Conservation (phyloP, 2,797 vertebrate genomes). For the Setipinna tenuifilis region DNA sequence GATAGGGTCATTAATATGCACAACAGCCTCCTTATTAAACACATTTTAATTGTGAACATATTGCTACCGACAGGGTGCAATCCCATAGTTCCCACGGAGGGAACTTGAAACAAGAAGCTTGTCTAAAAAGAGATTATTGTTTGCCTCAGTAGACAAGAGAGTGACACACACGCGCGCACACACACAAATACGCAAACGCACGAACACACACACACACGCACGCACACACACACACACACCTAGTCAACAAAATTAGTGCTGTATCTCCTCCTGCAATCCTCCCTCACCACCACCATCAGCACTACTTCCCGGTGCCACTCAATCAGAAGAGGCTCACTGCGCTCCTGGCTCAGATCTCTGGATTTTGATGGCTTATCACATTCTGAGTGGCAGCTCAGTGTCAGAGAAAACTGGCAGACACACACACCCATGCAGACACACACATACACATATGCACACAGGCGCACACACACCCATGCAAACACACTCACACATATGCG, state of each 20-base stretch:
- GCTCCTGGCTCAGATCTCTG: constrained; percentile 71
- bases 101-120: constrained; percentile 42
- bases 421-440: neutral
- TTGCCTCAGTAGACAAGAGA: constrained; percentile 47
- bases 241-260: constrained; percentile 77
- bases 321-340: constrained; percentile 52
- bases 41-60: constrained; percentile 61
- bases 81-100: constrained; percentile 39
- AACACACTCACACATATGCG: neutral
- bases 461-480: too few species aligned
- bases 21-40: constrained; percentile 61
- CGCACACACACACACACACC: constrained; percentile 51
- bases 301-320: constrained; percentile 47
- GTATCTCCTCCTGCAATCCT: constrained; percentile 55
- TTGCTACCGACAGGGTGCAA: constrained; percentile 50
- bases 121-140: constrained; percentile 44
- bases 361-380: constrained; percentile 74
- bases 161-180: neutral
- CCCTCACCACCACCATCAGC: constrained; percentile 60
- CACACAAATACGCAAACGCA: neutral
- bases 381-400: constrained; percentile 63
- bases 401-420: too few species aligned
- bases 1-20: constrained; percentile 60
- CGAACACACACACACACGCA: constrained; percentile 29
- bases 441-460: too few species aligned